Evolutionary conservation across 2,888 invertebrate species (phyloP), one percentile per base, ranked within the genome.

Genomic region (Chamaedrilus cognettii): DNA sequence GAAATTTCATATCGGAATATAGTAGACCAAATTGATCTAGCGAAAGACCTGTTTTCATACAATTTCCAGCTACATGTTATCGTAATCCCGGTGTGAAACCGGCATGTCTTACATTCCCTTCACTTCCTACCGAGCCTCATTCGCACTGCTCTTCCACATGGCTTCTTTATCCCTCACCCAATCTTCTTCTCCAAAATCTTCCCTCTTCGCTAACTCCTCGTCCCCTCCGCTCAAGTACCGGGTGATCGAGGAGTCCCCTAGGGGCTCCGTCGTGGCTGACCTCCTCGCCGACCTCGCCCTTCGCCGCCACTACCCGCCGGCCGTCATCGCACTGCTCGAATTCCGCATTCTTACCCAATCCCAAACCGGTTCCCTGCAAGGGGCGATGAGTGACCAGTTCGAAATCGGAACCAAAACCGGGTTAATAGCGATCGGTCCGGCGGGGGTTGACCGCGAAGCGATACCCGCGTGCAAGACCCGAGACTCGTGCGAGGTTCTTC

Each of bases 381-480:
- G 30, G 35, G n/a, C 59, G 26, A 23, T 7, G 7, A 26, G 26
- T 7, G 33, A 56, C 57, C 49, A 56, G 51, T 71, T 71, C 55
- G 50, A 49, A 19, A 59, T 72, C 23, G 62, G 67, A 26, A 30
- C 23, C 34, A 49, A 50, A 15, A 59, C 51, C 19, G 72, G 72
- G 15, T 35, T 64, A 31, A 19, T 69, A 23, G 56, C 51, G 23
- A 70, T 68, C 33, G 59, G 49, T 23, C 31, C 60, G 1, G 51
- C 49, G 3, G 23, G 5, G 11, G 26, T 70, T 7, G 71, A 71
- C 32, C 58, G 71, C 30, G 71, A 71, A 34, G 33, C 58, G 32
- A 32, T 59, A 50, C 28, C 30, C 23, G 34, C 55, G 23, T 71
- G 71, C 34, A 49, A 59, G 19, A 26, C 60, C 5, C 59, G 26